Evolutionary conservation across 2,888 invertebrate genomes (phyloP), one percentile per base, ranked within the genome.

Genomic region (Cacoxenus indagator): DNA sequence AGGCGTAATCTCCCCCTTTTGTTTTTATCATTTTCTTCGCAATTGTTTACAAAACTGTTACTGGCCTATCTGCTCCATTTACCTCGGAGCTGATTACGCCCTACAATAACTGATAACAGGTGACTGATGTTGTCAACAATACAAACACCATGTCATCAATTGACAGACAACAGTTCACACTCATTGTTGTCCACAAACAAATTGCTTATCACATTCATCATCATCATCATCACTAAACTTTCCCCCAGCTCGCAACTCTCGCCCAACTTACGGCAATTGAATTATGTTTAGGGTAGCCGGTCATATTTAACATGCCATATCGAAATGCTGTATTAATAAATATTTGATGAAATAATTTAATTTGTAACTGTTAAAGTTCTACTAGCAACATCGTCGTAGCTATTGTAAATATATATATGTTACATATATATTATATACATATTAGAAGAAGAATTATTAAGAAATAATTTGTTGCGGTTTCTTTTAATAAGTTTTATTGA

Each of bases 271-370:
- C n/a, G n/a, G 31, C 31, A 31, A 31, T 6, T 9, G 31, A 9
- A n/a, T n/a, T n/a, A n/a, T n/a, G 31, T 9, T 6, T 4, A 37
- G 37, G 37, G 37, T 37, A 14, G 37, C 37, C 37, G 5, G 37
- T 14, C 37, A 37, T 37, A 37, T 37, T 8, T 14, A 14, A 37
- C 37, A 51, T 19, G 51, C 17, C 51, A 51, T 51, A 19, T 19
- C 51, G 6, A 22, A 19, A 19, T 55, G 27, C 26, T 55, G 17
- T 45, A 43, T 37, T 61, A 61, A 37, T 61, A 62, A 62, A 62
- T 62, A 62, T 62, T 62, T 62, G 61, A 62, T 62, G 43, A 24
- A 62, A 62, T 62, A 9, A 43, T 62, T 62, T 62, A 62, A 62
- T 62, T 62, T 62, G 61, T 62, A 22, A 19, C 22, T 22, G 24